Base-by-base conservation (phyloP, 2,888 invertebrate species). In the Kryphioiulus occultus region DNA sequence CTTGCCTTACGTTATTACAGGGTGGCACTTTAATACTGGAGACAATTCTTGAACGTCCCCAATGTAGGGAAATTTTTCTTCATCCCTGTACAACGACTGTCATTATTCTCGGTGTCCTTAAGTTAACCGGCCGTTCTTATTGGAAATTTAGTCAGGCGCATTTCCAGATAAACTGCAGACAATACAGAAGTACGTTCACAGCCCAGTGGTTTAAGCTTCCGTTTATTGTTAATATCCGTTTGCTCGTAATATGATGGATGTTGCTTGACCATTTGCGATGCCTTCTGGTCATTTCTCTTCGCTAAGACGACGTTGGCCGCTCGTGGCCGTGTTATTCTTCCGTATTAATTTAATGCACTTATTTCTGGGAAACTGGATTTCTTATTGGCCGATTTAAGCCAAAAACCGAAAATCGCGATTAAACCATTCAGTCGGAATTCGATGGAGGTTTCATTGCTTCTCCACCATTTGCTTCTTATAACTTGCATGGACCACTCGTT, bases 261-360 rank as follows among this genome's bases (percentile, higher is more conserved):
- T 68, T 68, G 68, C n/a, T 26, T 68, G 68, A 68, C 68, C 68
- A 68, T 68, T 68, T 68, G 68, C n/a, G 68, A 68, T 68, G 68
- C 68, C 68, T 68, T 68, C 68, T 68, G 68, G 68, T 68, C 68
- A 68, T 68, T 68, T 26, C 68, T 68, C 68, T 68, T 68, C 68
- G 26, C 68, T 68, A 68, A 68, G 68, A 68, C 68, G 1, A n/a
- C 68, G 26, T 12, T 68, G 12, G 68, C 10, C 68, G 12, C 26
- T 68, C 1, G 68, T 26, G 26, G 12, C 12, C 68, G 68, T 68
- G 68, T 68, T 68, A 68, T 68, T 68, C 68, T n/a, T 68, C 68
- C 68, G 68, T 68, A 68, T 68, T 68, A 68, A 68, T 68, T 68
- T 68, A 68, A 68, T 68, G 68, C 68, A 68, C 68, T 68, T 68